phyloP scores from a whole-genome alignment of 35 echinoderm and acorn worm genomes.

The Holothuria glaberrima region DNA sequence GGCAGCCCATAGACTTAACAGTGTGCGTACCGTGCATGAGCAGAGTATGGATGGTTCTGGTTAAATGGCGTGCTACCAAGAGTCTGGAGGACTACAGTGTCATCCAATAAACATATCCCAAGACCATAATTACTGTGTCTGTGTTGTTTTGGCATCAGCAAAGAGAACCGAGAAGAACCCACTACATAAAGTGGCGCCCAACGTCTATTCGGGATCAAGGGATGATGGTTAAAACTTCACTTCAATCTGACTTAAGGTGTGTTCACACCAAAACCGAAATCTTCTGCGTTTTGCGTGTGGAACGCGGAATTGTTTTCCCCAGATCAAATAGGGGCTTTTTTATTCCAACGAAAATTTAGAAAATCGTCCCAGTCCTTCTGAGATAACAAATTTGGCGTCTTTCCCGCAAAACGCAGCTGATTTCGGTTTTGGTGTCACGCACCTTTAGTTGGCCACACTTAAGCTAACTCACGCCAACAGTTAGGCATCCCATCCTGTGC shows the following conservation, averaged over 20 bases:
- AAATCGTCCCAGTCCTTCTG: too few species aligned
- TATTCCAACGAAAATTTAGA: too few species aligned
- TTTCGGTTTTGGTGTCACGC: too few species aligned
- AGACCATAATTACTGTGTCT: background rate
- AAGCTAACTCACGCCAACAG: constrained; percentile 4
- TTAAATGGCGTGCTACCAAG: background rate
- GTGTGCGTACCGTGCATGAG: background rate
- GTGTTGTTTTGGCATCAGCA: background rate
- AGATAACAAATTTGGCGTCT: too few species aligned
- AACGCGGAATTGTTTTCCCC: too few species aligned
- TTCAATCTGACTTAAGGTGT: background rate
- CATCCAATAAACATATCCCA: background rate
- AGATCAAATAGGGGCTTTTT: too few species aligned
- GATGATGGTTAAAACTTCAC: background rate
- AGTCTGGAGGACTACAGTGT: background rate
- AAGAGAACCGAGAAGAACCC: background rate
- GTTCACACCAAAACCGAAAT: too few species aligned
- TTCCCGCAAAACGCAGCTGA: too few species aligned
- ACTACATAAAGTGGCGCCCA: background rate
- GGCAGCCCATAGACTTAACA: background rate
- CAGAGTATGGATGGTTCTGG: background rate
- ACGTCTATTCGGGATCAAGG: background rate
- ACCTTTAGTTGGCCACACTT: constrained; percentile 28
- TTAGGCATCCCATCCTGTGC: background rate
- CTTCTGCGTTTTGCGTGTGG: too few species aligned